Evolutionary conservation across 2,113 vertebrate genomes (phyloP), one percentile per base, ranked within the genome.

Genomic region (Neolamprologus ventralis): DNA sequence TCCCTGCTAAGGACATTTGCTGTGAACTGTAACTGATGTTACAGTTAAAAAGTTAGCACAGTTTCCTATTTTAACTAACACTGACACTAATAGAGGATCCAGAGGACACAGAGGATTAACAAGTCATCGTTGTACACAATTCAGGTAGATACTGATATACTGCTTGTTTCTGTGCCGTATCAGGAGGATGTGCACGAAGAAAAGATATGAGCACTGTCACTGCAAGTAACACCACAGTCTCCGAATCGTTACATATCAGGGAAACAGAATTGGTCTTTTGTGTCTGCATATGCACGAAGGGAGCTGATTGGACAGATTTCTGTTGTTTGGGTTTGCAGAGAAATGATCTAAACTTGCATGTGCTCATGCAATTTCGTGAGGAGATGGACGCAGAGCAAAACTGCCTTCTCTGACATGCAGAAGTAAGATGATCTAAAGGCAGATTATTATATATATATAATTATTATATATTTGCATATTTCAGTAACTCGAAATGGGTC

Each of bases 201-300:
- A 60, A 60, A 60, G 28, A 60, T 10, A 4, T 19, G 28, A 1
- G 16, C 57, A 60, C 57, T 60, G 16, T 60, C 55, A 28, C 13
- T 28, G 55, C 54, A 55, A 55, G 1, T 9, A 58, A 58, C 55
- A 28, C 55, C 55, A 16, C 55, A 28, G 23, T 58, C 16, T 33
- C 16, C 9, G 0, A 33, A 60, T 60, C 8, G 7, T 60, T 60
- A 19, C 57, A 9, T 28, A 57, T 28, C 28, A 60, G 28, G 57
- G 7, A 60, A 60, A 19, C 9, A 60, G 28, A 60, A 60, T 33
- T 19, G 16, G 57, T 33, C 28, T 60, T 60, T 4, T 60, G 2
- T 33, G 28, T 60, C 5, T 0, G 9, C 57, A 33, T 33, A 60
- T 60, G 57, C 16, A 0, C 0, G 9, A 33, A 33, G 57, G 57